These are phyloP conservation scores for Albula glossodonta DNA, from an alignment of 2,113 vertebrate species.

Conservation along the genomic window DNA sequence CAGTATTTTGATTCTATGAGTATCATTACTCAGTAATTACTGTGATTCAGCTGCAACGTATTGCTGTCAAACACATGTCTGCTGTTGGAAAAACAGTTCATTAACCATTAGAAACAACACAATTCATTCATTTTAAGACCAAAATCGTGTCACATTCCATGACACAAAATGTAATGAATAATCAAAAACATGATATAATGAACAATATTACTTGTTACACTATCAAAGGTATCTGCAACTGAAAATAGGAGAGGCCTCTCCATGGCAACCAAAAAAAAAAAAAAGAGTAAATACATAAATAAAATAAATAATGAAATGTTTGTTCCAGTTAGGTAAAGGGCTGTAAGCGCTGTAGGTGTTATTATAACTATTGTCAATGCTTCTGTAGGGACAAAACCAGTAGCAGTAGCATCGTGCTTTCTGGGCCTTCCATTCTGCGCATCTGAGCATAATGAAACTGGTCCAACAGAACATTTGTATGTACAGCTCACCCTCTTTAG, in stretches of 20 bases:
- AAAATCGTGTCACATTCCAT: no score
- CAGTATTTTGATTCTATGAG: no score
- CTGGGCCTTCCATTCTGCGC: not conserved
- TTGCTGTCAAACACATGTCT: no score
- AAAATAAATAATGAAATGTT: not conserved
- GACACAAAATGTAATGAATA: no score
- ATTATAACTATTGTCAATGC: not conserved
- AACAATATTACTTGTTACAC: not conserved
- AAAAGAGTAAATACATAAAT: no score
- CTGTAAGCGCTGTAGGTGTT: not conserved
- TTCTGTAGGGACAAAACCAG: not conserved
- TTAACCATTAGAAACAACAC: no score
- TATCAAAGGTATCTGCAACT: not conserved
- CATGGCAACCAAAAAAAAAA: not conserved
- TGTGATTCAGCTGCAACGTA: no score
- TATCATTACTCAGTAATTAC: no score
- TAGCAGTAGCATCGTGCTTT: not conserved
- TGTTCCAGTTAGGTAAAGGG: not conserved
- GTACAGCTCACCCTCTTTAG: slow-evolving; percentile 54
- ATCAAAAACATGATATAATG: not conserved
- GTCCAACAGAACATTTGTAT: slow-evolving; percentile 67
- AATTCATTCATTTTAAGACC: no score
- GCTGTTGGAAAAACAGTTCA: no score
- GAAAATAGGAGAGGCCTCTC: not conserved
- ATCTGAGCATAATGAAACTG: slow-evolving; percentile 53